phyloP scores from a whole-genome alignment of 2,113 vertebrate species.

The Xyrauchen texanus region DNA sequence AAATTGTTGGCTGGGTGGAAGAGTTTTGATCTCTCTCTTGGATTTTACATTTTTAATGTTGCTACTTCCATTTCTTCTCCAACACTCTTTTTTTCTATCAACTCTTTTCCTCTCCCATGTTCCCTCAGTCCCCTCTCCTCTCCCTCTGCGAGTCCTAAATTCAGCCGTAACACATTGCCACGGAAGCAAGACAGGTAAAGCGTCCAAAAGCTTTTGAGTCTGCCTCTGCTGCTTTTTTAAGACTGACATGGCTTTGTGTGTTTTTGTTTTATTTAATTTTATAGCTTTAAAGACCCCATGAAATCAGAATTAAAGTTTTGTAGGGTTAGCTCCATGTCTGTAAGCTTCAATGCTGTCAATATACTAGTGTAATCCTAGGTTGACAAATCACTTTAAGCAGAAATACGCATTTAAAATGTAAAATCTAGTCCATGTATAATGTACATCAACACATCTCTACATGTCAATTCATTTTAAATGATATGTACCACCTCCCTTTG shows the following conservation, averaged over 20 bases:
- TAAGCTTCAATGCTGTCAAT: too few species aligned
- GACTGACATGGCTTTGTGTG: conserved; percentile 49
- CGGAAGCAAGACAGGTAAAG: conserved; percentile 99
- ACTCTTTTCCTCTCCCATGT: conserved; percentile 73
- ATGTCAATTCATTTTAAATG: too few species aligned
- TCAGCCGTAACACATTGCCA: conserved; percentile 99
- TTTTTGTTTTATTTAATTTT: conserved; percentile 23
- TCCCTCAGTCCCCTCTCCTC: conserved; percentile 92
- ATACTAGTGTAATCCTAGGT: too few species aligned
- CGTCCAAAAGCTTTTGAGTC: conserved; percentile 62
- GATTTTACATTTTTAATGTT: conserved; percentile 5
- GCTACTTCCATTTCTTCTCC: conserved; percentile 53
- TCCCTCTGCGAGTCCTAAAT: conserved; percentile 96
- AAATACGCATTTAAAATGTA: too few species aligned
- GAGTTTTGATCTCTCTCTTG: neutral
- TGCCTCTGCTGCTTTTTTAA: conserved; percentile 55
- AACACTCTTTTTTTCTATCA: conserved; percentile 63
- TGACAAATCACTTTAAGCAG: too few species aligned
- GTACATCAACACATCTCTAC: too few species aligned
- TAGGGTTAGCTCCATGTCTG: too few species aligned
- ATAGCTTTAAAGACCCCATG: conserved; percentile 43
- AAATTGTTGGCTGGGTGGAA: conserved; percentile 13
- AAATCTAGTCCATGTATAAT: too few species aligned
- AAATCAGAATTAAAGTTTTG: neutral
- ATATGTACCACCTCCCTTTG: too few species aligned